Percentiles rank a stretch among this genome's conserved stretches.
Conservation (phyloP, 2,797 vertebrate species). For the Staurois parvus region DNA sequence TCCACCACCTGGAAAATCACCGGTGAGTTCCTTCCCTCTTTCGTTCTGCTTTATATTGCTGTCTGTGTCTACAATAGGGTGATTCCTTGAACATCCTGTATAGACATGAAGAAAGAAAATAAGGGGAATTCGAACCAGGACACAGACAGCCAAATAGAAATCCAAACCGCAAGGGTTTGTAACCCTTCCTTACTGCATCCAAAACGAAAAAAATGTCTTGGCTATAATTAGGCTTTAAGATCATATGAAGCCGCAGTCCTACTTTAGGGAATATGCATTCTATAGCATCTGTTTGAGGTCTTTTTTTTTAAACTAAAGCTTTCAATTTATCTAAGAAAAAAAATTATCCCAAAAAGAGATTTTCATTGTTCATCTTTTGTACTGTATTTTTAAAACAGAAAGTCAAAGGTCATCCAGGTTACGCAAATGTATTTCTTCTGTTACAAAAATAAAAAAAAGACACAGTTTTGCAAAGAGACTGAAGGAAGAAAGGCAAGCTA, state of each 20-base stretch:
- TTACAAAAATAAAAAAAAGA: slow-evolving; percentile 60
- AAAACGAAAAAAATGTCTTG: too few species aligned
- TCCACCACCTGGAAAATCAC: too few species aligned
- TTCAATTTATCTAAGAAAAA: slow-evolving; percentile 34
- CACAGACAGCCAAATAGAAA: too few species aligned
- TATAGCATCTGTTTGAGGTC: background rate
- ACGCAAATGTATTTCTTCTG: slow-evolving; percentile 54
- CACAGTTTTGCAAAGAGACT: slow-evolving; percentile 60
- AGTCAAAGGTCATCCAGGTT: slow-evolving; percentile 62
- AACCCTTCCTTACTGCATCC: too few species aligned
- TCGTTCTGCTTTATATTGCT: too few species aligned
- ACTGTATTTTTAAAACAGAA: slow-evolving; percentile 53
- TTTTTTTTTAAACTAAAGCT: slow-evolving; percentile 11
- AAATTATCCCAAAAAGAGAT: slow-evolving; percentile 4
- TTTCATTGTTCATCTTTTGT: slow-evolving; percentile 3
- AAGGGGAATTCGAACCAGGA: too few species aligned
- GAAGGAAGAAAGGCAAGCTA: slow-evolving; percentile 53
- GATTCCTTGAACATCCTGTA: too few species aligned
- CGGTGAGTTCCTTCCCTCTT: too few species aligned
- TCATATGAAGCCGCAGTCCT: background rate
- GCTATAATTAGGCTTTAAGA: background rate
- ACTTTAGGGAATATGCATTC: slow-evolving; percentile 19
- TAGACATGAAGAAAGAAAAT: too few species aligned
- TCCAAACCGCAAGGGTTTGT: too few species aligned
- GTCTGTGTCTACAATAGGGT: too few species aligned